Percentiles rank a stretch among this genome's conserved stretches.
Evolutionary conservation across 1,140 invertebrate species (phyloP).

Genomic region (Leptopilina boulardi): DNA sequence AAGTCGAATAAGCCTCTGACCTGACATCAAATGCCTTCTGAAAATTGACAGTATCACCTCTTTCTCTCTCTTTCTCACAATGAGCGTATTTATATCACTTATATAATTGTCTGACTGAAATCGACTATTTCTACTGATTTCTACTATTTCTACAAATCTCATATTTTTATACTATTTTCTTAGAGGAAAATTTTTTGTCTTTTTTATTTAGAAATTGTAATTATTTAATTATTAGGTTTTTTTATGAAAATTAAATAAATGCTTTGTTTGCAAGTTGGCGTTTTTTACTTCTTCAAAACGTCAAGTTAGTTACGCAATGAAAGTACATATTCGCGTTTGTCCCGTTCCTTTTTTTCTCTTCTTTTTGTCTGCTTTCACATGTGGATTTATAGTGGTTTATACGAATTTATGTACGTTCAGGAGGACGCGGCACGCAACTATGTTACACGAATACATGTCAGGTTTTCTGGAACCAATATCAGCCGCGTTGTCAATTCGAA

Average conservation of each 20-base stretch:
- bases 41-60: not conserved
- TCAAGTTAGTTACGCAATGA: not conserved
- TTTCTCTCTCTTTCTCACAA: not conserved
- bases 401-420: constrained; percentile 60
- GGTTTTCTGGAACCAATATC: not conserved
- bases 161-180: too few relatives aligned
- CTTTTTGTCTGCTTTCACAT: constrained; percentile 39
- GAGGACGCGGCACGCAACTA: constrained; percentile 25
- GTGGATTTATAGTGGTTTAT: constrained; percentile 60
- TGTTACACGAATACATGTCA: not conserved
- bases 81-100: too few relatives aligned
- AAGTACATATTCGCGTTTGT: not conserved
- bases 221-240: too few relatives aligned
- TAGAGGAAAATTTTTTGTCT: too few relatives aligned
- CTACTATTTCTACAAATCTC: not conserved
- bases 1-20: constrained; percentile 11
- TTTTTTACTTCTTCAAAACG: not conserved
- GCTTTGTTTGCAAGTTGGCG: too few relatives aligned
- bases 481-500: not conserved
- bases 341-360: not conserved
- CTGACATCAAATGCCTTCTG: not conserved
- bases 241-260: too few relatives aligned
- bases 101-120: not conserved
- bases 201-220: too few relatives aligned
- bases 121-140: not conserved